A percentile compares a stretch with the other conserved stretches of the same genome.
These are phyloP conservation scores for Papilio demoleus DNA, from an alignment of 2,888 invertebrate genomes.

Conservation along the genomic window DNA sequence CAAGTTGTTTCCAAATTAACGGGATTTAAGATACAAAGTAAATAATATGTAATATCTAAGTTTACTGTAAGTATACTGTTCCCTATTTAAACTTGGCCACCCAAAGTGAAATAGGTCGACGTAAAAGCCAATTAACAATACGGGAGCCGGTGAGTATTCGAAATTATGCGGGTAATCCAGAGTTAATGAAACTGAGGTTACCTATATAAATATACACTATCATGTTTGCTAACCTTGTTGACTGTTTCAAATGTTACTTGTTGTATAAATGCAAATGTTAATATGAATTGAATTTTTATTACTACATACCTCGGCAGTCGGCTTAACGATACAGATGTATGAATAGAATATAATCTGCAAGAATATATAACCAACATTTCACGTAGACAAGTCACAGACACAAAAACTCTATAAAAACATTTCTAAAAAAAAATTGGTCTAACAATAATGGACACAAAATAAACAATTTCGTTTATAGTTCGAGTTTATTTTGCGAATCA, in stretches of 20 bases:
- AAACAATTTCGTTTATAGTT: not conserved
- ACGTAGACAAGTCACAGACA: too few relatives aligned
- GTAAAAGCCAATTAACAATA: conserved; percentile 35
- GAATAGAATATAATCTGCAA: too few relatives aligned
- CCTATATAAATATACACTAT: conserved; percentile 4
- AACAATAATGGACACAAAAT: not conserved
- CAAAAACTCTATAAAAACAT: too few relatives aligned
- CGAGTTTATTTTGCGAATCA: not conserved
- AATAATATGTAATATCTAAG: conserved; percentile 21
- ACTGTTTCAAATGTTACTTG: not conserved
- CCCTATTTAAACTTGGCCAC: conserved; percentile 27
- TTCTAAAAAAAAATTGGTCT: too few relatives aligned
- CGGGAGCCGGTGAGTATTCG: conserved; percentile 29
- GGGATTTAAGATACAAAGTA: not conserved
- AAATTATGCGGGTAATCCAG: conserved; percentile 36
- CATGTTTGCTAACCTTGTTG: not conserved
- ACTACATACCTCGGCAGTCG: too few relatives aligned
- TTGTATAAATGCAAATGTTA: too few relatives aligned
- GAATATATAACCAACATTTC: too few relatives aligned
- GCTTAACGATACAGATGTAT: too few relatives aligned
- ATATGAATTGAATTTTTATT: too few relatives aligned
- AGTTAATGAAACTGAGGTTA: conserved; percentile 25
- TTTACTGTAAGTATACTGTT: conserved; percentile 17
- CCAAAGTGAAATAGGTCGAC: conserved; percentile 31
- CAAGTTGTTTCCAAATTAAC: not conserved